phyloP scores from a whole-genome alignment of 2,113 vertebrate genomes.

The Catagonus wagneri region DNA sequence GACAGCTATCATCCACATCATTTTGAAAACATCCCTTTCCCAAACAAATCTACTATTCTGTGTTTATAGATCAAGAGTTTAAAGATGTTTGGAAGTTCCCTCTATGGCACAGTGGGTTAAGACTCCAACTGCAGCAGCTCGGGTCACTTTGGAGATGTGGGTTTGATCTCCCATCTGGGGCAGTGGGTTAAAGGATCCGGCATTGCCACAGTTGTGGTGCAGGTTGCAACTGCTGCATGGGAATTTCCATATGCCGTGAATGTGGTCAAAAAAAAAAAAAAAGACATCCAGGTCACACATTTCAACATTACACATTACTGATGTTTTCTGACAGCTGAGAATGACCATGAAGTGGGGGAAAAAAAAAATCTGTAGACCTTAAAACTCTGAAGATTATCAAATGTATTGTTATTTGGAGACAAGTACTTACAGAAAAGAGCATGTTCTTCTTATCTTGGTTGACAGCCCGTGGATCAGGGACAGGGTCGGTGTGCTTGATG shows the following conservation, averaged over 20 bases:
- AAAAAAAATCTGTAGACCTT: no score
- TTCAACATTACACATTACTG: background rate
- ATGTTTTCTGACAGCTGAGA: background rate
- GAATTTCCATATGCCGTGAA: no score
- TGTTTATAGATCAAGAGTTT: background rate
- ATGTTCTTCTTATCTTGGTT: conserved; percentile 99
- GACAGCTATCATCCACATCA: background rate
- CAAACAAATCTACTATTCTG: background rate
- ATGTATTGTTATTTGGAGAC: no score
- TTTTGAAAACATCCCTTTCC: conserved; percentile 33
- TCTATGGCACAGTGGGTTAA: background rate
- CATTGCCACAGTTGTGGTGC: no score
- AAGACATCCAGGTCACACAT: background rate
- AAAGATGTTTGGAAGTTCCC: background rate
- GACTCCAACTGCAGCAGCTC: no score
- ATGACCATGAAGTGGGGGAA: background rate
- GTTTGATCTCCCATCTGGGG: no score
- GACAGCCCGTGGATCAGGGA: conserved; percentile 98
- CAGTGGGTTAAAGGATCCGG: no score
- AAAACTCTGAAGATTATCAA: background rate
- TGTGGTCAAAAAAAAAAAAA: no score
- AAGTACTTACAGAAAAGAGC: conserved; percentile 96
- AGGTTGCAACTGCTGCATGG: no score
- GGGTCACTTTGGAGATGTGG: no score
- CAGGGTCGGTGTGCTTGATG: conserved; percentile 99